These are phyloP conservation scores for Toxonevra muliebris DNA, from an alignment of 2,888 invertebrate species.

Conservation along the genomic window DNA sequence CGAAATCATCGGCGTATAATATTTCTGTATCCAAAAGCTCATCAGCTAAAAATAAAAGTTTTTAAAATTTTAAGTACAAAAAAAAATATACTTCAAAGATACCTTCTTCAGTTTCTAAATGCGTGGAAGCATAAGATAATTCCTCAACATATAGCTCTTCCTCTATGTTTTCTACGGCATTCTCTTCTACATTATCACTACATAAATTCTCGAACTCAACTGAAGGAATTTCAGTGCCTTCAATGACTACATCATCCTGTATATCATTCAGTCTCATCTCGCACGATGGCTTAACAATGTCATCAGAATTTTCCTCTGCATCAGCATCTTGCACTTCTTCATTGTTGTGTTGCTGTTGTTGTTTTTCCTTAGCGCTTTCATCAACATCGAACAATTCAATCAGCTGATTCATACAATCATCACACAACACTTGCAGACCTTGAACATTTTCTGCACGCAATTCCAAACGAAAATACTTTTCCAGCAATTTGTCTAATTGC, in stretches of 20 bases:
- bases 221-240: conserved; percentile 2
- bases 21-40: too few species aligned
- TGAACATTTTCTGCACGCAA: conserved; percentile 37
- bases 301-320: too few species aligned
- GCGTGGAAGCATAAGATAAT: too few species aligned
- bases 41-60: too few species aligned
- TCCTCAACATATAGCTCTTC: too few species aligned
- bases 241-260: conserved; percentile 30
- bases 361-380: conserved; percentile 45
- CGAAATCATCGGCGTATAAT: conserved; percentile 24
- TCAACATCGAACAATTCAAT: conserved; percentile 54
- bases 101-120: too few species aligned
- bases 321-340: not conserved
- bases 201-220: not conserved
- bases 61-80: too few species aligned
- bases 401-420: conserved; percentile 48
- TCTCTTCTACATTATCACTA: too few species aligned
- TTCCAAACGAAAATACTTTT: conserved; percentile 48
- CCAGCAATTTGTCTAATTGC: conserved; percentile 49
- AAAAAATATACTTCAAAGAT: too few species aligned
- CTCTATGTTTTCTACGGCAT: too few species aligned
- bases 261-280: conserved; percentile 41
- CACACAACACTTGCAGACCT: conserved; percentile 48
- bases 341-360: too few species aligned
- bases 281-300: too few species aligned